Conservation (phyloP, 2,113 vertebrate genomes). For the Theropithecus gelada region DNA sequence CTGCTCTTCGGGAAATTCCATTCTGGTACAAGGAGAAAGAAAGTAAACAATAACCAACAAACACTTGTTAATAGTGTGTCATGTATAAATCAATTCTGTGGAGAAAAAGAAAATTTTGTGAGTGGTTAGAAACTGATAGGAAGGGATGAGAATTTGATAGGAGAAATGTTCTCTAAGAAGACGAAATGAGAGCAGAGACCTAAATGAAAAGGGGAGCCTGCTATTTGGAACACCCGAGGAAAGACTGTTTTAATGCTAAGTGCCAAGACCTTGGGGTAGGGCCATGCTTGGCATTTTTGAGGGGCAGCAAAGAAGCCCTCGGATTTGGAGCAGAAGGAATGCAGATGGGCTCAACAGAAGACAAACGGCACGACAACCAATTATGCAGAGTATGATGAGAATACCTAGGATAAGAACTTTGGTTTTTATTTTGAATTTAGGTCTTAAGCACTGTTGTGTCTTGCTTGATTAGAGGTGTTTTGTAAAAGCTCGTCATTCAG, state of each 20-base stretch:
- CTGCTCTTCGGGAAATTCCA: not conserved
- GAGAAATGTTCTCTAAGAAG: not conserved
- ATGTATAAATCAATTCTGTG: not conserved
- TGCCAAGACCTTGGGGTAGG: not conserved
- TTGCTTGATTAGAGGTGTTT: not conserved
- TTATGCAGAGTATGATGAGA: not conserved
- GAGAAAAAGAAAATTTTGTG: not conserved
- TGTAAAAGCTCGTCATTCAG: not conserved
- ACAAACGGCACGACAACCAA: not conserved
- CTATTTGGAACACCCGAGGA: not conserved
- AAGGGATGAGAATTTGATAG: accelerated
- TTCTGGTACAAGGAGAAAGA: not conserved
- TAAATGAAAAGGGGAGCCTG: not conserved
- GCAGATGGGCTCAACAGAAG: not conserved
- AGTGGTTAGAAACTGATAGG: not conserved
- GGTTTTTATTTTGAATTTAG: not conserved
- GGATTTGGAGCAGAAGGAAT: not conserved
- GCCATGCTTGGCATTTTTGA: not conserved
- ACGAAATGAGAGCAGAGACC: not conserved
- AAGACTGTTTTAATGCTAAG: not conserved
- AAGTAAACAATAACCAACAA: not conserved
- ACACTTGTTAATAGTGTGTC: not conserved
- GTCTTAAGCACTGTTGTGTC: not conserved
- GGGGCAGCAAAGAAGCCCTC: not conserved
- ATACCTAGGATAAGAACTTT: not conserved